These are phyloP conservation scores for Caenorhabditis sinica DNA, from an alignment of 2,888 invertebrate species.

Conservation along the genomic window DNA sequence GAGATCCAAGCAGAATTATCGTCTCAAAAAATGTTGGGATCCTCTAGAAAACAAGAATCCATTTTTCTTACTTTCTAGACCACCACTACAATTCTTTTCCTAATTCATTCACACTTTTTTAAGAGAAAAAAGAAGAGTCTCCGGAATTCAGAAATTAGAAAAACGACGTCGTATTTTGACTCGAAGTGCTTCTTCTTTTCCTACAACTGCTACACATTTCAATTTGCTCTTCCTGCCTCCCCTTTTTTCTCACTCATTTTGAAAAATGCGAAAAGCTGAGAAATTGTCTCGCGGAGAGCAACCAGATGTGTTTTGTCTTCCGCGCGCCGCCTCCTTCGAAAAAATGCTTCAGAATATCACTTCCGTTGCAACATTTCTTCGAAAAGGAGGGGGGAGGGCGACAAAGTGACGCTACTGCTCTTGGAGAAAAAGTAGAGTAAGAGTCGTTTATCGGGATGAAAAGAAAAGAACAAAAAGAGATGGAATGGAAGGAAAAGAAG, in stretches of 20 bases:
- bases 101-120: not conserved
- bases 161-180: conserved; percentile 15
- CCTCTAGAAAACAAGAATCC: no score
- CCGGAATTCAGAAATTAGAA: not conserved
- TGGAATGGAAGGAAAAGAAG: not conserved
- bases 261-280: conserved; percentile 48
- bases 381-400: not conserved
- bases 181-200: conserved; percentile 23
- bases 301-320: conserved; percentile 59
- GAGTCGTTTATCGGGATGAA: conserved; percentile 25
- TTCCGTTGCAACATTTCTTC: conserved; percentile 58
- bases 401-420: conserved; percentile 43
- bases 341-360: conserved; percentile 50
- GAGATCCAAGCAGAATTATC: no score
- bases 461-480: conserved; percentile 13
- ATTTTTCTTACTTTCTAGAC: not conserved
- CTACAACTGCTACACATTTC: conserved; percentile 25
- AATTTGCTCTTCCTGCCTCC: conserved; percentile 36
- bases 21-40: no score
- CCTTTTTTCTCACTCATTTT: conserved; percentile 44
- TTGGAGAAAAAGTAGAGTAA: not conserved
- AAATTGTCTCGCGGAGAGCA: conserved; percentile 34
- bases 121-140: not conserved
- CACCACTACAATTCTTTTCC: not conserved
- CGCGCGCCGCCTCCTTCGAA: conserved; percentile 27